phyloP scores from a whole-genome alignment of 2,113 vertebrate species.

The Gopherus flavomarginatus region DNA sequence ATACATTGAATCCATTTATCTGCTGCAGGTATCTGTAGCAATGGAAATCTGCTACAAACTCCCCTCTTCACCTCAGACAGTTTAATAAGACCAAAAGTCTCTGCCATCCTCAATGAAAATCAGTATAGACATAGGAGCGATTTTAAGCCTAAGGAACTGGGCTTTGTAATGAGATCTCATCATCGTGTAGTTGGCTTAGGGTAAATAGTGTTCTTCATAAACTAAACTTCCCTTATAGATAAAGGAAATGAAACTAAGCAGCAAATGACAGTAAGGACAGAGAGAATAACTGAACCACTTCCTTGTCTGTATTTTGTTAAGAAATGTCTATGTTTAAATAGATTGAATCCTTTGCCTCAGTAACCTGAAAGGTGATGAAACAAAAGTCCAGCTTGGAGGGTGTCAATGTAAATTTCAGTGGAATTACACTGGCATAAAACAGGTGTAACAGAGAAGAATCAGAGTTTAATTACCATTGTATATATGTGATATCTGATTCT shows the following conservation, averaged over 20 bases:
- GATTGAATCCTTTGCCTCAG: background rate
- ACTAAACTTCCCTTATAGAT: background rate
- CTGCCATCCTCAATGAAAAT: background rate
- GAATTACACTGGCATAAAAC: background rate
- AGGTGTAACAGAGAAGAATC: background rate
- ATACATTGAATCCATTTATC: background rate
- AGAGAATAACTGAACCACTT: background rate
- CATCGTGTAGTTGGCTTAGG: background rate
- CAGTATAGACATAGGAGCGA: background rate
- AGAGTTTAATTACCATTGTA: background rate
- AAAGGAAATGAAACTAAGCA: background rate
- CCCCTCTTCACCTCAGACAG: background rate
- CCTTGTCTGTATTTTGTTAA: background rate
- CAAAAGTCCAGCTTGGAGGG: fast-evolving
- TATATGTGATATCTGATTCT: background rate
- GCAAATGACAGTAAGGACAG: background rate
- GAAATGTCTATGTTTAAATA: background rate
- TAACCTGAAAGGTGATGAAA: background rate
- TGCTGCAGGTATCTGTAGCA: background rate
- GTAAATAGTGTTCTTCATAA: background rate
- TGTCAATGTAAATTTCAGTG: background rate
- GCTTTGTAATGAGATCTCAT: background rate
- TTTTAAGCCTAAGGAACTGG: background rate
- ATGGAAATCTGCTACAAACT: background rate
- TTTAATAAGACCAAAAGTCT: background rate